Percentiles rank a stretch among this genome's conserved stretches.
Evolutionary conservation across 2,888 invertebrate species (phyloP).

Genomic region (Andrena haemorrhoa): DNA sequence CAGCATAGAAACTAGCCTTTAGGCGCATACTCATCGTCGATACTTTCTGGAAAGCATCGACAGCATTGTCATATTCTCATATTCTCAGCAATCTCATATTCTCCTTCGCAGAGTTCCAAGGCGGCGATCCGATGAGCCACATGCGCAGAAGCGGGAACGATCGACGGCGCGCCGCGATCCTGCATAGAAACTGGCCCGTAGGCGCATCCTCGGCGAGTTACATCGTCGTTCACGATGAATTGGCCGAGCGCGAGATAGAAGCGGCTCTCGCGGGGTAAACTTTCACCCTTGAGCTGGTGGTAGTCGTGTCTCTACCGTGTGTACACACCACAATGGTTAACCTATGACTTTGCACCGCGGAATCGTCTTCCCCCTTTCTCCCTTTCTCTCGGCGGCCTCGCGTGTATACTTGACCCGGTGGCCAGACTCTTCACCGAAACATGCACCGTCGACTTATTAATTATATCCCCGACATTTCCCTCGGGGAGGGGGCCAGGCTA

Average conservation of each 20-base stretch:
- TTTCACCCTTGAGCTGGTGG: slow-evolving; percentile 71
- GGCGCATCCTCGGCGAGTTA: slow-evolving; percentile 55
- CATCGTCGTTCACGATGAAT: slow-evolving; percentile 44
- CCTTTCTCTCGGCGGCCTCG: slow-evolving; percentile 51
- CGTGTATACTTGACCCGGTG: slow-evolving; percentile 57
- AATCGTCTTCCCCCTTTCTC: slow-evolving; percentile 70
- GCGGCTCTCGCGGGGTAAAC: slow-evolving; percentile 62
- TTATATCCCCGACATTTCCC: slow-evolving; percentile 74
- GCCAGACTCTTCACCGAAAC: slow-evolving; percentile 58
- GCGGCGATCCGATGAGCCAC: slow-evolving; percentile 16
- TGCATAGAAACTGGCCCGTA: slow-evolving; percentile 41
- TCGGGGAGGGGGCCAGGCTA: slow-evolving; percentile 26
- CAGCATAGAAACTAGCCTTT: slow-evolving; percentile 40
- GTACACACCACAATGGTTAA: slow-evolving; percentile 73
- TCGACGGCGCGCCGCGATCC: slow-evolving; percentile 11
- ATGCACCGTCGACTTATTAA: slow-evolving; percentile 73
- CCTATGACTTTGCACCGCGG: slow-evolving; percentile 74
- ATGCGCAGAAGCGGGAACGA: background rate
- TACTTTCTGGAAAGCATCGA: background rate
- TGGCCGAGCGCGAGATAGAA: slow-evolving; percentile 53
- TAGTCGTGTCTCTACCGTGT: slow-evolving; percentile 67
- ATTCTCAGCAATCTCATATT: background rate
- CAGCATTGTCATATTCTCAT: background rate
- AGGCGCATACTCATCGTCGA: slow-evolving; percentile 6
- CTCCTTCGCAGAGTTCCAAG: background rate